phyloP scores from a whole-genome alignment of 1,140 invertebrate species.

The Daktulosphaira vitifoliae region DNA sequence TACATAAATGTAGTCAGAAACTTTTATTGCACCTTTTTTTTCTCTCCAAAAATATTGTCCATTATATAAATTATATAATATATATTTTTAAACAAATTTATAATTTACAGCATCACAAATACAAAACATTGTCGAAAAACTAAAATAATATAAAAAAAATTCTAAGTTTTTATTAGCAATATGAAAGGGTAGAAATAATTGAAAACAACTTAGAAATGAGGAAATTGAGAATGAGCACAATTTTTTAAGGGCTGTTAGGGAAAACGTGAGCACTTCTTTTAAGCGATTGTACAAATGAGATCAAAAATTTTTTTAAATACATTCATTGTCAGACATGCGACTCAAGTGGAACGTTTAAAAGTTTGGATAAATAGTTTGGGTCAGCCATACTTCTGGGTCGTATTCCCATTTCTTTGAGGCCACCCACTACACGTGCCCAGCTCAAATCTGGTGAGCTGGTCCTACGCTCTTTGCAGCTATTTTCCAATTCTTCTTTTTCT shows the following conservation, averaged over 20 bases:
- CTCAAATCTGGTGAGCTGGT: constrained; percentile 57
- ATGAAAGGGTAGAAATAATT: constrained; percentile 18
- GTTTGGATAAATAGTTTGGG: constrained; percentile 34
- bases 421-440: constrained; percentile 45
- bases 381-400: constrained; percentile 50
- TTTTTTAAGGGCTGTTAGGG: neutral
- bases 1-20: constrained; percentile 17
- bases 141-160: too few species aligned
- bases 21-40: constrained; percentile 27
- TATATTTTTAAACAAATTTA: neutral
- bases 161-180: too few species aligned
- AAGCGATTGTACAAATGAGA: constrained; percentile 30
- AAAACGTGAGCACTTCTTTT: constrained; percentile 4
- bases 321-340: constrained; percentile 37
- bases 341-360: constrained; percentile 35
- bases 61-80: too few species aligned
- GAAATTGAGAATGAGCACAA: constrained; percentile 14
- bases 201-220: constrained; percentile 8
- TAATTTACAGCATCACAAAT: neutral
- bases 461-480: constrained; percentile 47
- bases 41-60: neutral
- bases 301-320: constrained; percentile 12
- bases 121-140: constrained; percentile 4
- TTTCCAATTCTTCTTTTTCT: constrained; percentile 47
- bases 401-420: constrained; percentile 50